phyloP scores from a whole-genome alignment of 37 sponge, comb jelly and placozoan species.

The Ianthella basta region DNA sequence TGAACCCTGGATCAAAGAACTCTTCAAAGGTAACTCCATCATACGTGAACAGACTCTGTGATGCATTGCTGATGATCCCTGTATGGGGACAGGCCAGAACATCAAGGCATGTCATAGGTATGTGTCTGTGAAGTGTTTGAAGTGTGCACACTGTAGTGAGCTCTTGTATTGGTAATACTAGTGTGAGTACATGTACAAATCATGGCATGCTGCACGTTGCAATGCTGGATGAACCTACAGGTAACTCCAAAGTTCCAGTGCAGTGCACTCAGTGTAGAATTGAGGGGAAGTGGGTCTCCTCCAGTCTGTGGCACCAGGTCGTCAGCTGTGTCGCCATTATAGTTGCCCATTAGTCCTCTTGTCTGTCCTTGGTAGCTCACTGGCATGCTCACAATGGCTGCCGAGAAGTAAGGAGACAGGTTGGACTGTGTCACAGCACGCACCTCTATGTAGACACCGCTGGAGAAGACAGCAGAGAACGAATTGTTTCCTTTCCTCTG shows the following conservation, averaged over 20 bases:
- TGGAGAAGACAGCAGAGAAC: background rate
- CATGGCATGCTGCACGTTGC: background rate
- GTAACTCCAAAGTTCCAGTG: slow-evolving; percentile 31
- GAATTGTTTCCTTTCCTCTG: background rate
- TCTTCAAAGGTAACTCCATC: background rate
- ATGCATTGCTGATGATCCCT: slow-evolving; percentile 27
- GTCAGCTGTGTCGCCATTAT: slow-evolving; percentile 4
- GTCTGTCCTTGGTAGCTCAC: background rate
- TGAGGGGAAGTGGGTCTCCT: background rate
- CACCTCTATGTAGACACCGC: background rate
- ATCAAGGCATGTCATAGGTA: too few relatives aligned
- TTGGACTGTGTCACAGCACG: background rate
- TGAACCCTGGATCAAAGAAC: slow-evolving; percentile 19
- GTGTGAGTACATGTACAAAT: background rate
- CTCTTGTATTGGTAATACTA: background rate
- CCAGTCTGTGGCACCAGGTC: background rate
- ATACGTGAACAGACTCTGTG: slow-evolving; percentile 24
- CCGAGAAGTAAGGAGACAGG: background rate
- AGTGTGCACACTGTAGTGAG: background rate
- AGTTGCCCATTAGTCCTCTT: slow-evolving; percentile 30
- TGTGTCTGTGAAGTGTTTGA: background rate
- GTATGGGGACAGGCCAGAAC: background rate
- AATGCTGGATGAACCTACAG: background rate
- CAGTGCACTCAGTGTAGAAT: background rate
- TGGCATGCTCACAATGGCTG: background rate